A percentile compares a stretch with the other conserved stretches of the same genome.
These are phyloP conservation scores for Phocides pigmalion DNA, from an alignment of 1,140 invertebrate species.

Conservation along the genomic window DNA sequence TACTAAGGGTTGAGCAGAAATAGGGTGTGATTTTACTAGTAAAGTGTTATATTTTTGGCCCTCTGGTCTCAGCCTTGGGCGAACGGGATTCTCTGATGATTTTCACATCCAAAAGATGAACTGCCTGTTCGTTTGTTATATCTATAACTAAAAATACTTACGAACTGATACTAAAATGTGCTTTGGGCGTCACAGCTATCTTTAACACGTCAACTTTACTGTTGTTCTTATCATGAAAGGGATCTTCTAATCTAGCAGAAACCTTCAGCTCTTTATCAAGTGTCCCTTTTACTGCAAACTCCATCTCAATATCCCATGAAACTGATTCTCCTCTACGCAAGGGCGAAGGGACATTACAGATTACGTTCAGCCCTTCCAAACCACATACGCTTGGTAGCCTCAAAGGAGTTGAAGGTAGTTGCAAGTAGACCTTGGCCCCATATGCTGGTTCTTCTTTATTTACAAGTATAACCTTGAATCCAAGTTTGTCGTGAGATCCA, in stretches of 20 bases:
- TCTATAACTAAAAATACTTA: conserved; percentile 40
- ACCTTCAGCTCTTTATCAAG: conserved; percentile 33
- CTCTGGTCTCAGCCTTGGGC: too few relatives aligned
- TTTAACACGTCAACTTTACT: conserved; percentile 39
- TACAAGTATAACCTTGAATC: conserved; percentile 53
- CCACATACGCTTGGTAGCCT: conserved; percentile 59
- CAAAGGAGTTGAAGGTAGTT: conserved; percentile 54
- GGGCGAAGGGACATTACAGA: conserved; percentile 59
- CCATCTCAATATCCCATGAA: conserved; percentile 66
- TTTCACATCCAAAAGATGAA: too few relatives aligned
- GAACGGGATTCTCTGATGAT: too few relatives aligned
- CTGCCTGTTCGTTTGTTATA: too few relatives aligned
- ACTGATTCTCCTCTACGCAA: conserved; percentile 51
- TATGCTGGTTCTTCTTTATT: conserved; percentile 71
- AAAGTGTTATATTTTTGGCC: too few relatives aligned
- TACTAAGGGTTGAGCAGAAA: too few relatives aligned
- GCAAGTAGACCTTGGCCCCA: conserved; percentile 57
- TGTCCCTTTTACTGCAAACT: conserved; percentile 45
- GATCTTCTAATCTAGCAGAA: conserved; percentile 53
- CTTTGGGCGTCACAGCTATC: conserved; percentile 52
- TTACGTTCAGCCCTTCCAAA: conserved; percentile 52
- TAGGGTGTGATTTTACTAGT: too few relatives aligned
- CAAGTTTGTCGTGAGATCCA: conserved; percentile 52
- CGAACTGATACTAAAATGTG: conserved; percentile 57
- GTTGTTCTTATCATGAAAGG: conserved; percentile 50